These are phyloP conservation scores for Oxyura jamaicensis DNA, from an alignment of 2,113 vertebrate genomes.

Conservation along the genomic window DNA sequence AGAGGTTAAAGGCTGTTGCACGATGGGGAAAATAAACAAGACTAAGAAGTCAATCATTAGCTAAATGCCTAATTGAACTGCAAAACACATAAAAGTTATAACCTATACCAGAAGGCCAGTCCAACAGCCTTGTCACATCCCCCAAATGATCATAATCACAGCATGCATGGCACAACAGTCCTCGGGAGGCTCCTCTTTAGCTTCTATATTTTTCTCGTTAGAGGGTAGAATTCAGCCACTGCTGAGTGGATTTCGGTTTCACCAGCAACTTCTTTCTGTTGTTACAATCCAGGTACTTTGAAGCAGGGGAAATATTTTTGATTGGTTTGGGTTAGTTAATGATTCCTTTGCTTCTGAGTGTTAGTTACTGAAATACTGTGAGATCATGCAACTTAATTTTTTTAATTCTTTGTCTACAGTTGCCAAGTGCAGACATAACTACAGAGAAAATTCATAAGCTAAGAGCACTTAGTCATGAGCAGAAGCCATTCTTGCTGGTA, in stretches of 20 bases:
- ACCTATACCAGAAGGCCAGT: not conserved
- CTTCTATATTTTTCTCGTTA: not conserved
- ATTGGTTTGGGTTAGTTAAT: not conserved
- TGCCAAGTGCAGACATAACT: not conserved
- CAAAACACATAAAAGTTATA: not conserved
- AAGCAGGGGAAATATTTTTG: not conserved
- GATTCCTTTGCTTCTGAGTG: not conserved
- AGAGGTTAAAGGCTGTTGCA: not conserved
- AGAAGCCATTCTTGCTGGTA: not conserved
- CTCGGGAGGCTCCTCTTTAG: not conserved
- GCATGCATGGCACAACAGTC: rapidly evolving
- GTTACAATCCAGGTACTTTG: rapidly evolving
- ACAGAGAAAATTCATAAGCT: not conserved
- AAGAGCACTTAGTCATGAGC: too few relatives aligned
- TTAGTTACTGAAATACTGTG: not conserved
- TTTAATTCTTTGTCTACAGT: not conserved
- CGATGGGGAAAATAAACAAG: not conserved
- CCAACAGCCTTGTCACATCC: rapidly evolving
- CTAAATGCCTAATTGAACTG: not conserved
- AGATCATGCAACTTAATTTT: not conserved
- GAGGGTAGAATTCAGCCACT: not conserved
- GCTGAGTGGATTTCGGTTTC: not conserved
- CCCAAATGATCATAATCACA: not conserved
- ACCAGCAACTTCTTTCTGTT: not conserved
- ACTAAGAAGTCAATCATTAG: not conserved